Evolutionary conservation across 2,113 vertebrate genomes (phyloP), one percentile per base, ranked within the genome.

Genomic region (Leptosomus discolor): DNA sequence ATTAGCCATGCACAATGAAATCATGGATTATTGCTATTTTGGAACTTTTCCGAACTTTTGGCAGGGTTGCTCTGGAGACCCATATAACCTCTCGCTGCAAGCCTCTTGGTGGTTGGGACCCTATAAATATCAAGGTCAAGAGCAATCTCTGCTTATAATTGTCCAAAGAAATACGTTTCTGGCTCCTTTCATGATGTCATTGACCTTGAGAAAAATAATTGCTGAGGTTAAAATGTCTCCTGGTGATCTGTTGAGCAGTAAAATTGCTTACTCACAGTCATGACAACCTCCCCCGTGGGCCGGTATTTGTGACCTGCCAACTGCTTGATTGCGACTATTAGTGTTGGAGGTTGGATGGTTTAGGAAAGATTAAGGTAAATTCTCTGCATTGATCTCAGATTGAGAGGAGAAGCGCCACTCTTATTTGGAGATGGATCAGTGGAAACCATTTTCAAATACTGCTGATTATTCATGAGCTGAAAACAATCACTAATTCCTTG

Each of bases 111-210:
- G 5, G 15, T 2, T 85, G 76, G 69, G 77, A 89, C 80, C 60
- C 86, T 90, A 57, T 89, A 94, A 95, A 95, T 82, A 87, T 41
- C 69, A 81, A 64, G 64, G 69, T 78, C 95, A 91, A 87, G 57
- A 76, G 57, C 61, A 95, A 87, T 54, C 48, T 78, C 61, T 90
- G 88, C 67, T 85, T 92, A 17, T 88, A 93, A 83, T 76, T 85
- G 57, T 87, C 91, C 65, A 82, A 94, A 97, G 51, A 90, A 93
- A 68, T 82, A 89, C 0, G 0, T 68, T 94, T 75, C 83, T 95
- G 80, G 22, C 65, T 92, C 64, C 57, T 92, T 94, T 96, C 45
- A 34, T 92, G 73, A 91, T 79, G 77, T 82, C 91, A 91, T 2
- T 68, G 65, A 67, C 39, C 61, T 57, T 41, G 73, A 68, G 45